Evolutionary conservation across 2,113 vertebrate genomes (phyloP).

Genomic region (Oreochromis niloticus): DNA sequence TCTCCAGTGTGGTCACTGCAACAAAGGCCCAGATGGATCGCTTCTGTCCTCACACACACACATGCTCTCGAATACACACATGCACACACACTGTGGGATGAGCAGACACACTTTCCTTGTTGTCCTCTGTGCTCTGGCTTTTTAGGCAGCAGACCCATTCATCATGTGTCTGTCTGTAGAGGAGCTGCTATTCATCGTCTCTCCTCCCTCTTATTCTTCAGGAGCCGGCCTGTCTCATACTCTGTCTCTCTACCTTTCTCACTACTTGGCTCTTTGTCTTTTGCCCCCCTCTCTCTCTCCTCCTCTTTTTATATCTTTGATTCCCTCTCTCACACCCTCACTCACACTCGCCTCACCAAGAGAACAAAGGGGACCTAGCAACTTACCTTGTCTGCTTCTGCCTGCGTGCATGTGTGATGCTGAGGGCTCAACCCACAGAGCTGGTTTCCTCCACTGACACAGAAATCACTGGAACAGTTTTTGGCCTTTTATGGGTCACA

Average conservation of each 20-base stretch:
- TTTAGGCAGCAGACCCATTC: constrained; percentile 49
- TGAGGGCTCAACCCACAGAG: background rate
- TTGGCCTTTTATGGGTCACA: background rate
- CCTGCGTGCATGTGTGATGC: background rate
- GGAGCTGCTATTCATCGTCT: constrained; percentile 49
- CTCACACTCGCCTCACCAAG: background rate
- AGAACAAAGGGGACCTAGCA: constrained; percentile 45
- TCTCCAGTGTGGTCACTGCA: constrained; percentile 18
- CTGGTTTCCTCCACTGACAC: background rate
- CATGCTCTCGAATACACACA: background rate
- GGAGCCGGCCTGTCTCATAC: constrained; percentile 18
- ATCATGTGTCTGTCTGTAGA: constrained; percentile 44
- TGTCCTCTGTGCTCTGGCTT: constrained; percentile 1
- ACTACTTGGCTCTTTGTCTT: constrained; percentile 25
- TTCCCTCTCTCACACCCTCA: constrained; percentile 7
- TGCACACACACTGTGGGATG: background rate
- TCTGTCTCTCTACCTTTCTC: constrained; percentile 14
- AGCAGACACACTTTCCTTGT: constrained; percentile 48
- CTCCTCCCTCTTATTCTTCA: constrained; percentile 38
- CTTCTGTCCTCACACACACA: constrained; percentile 3
- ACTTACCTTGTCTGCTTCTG: background rate
- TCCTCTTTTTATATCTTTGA: constrained; percentile 18
- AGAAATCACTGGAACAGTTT: background rate
- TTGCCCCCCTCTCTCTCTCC: background rate
- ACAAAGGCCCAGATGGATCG: constrained; percentile 42